phyloP scores from a whole-genome alignment of 2,797 vertebrate genomes.

The Threskiornis aethiopicus region DNA sequence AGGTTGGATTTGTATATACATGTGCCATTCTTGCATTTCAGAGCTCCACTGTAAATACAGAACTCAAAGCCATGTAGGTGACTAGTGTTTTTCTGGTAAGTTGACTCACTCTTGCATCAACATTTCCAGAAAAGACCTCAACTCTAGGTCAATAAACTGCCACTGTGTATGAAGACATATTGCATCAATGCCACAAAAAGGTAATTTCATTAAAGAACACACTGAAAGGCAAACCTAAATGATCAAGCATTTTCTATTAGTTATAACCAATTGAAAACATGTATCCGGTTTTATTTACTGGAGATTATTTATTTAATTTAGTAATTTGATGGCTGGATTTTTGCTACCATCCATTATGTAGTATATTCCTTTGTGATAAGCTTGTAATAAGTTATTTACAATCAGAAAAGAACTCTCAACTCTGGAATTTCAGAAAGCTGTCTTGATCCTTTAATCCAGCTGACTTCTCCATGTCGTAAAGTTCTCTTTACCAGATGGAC shows the following conservation, averaged over 20 bases:
- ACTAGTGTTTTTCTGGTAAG: background rate
- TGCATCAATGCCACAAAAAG: background rate
- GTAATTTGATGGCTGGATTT: background rate
- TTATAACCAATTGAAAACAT: background rate
- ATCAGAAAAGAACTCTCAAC: background rate
- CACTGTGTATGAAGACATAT: background rate
- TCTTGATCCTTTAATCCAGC: conserved; percentile 33
- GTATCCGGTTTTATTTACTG: background rate
- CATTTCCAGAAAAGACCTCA: background rate
- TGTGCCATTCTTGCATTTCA: background rate
- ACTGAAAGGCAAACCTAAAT: background rate
- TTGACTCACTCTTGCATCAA: background rate
- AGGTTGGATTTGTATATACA: background rate
- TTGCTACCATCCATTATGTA: background rate
- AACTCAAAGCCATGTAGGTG: background rate
- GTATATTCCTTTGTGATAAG: background rate
- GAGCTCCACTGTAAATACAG: background rate
- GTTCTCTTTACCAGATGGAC: background rate
- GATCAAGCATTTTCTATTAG: background rate
- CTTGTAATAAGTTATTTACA: background rate
- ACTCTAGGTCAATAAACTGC: background rate
- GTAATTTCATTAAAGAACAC: background rate
- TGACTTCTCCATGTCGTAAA: background rate
- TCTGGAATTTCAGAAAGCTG: background rate
- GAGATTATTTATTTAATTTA: background rate